A percentile compares a stretch with the other conserved stretches of the same genome.
These are phyloP conservation scores for Brachyhypopomus occidentalis DNA, from an alignment of 2,113 vertebrate species.

Conservation along the genomic window DNA sequence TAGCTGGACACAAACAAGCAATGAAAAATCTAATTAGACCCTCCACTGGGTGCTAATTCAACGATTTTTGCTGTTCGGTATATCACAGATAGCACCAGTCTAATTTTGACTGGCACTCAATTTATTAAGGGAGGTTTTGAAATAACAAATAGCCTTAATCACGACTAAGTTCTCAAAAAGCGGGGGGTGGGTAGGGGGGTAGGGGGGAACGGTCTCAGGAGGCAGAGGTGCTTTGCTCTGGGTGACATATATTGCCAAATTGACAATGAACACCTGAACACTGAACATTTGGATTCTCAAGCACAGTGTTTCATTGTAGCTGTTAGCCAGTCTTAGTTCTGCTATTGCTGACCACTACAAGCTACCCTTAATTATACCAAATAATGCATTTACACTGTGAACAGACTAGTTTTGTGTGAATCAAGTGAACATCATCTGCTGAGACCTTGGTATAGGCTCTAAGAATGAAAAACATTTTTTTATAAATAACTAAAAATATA, in stretches of 20 bases:
- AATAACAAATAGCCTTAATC: slow-evolving; percentile 39
- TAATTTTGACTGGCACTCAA: slow-evolving; percentile 33
- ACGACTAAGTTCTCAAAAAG: slow-evolving; percentile 12
- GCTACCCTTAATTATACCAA: background rate
- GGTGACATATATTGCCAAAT: slow-evolving; percentile 31
- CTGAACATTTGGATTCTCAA: slow-evolving; percentile 27
- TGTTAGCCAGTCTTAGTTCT: slow-evolving; percentile 7
- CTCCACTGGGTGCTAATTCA: too few relatives aligned
- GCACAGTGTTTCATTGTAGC: slow-evolving; percentile 17
- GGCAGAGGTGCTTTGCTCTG: slow-evolving; percentile 23
- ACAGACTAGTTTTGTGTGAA: background rate
- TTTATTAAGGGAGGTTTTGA: slow-evolving; percentile 11
- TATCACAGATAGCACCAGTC: background rate
- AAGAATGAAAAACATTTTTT: too few relatives aligned
- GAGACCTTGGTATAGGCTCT: too few relatives aligned
- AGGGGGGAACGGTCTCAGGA: slow-evolving; percentile 43
- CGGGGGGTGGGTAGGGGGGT: background rate
- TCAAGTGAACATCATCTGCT: too few relatives aligned
- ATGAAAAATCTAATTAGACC: too few relatives aligned
- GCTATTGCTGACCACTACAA: background rate
- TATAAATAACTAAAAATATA: too few relatives aligned
- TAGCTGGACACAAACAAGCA: too few relatives aligned
- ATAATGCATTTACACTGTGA: background rate
- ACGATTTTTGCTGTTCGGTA: background rate
- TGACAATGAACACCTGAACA: slow-evolving; percentile 30